A percentile compares a stretch with the other conserved stretches of the same genome.
Evolutionary conservation across 2,113 vertebrate species (phyloP).

Genomic region (Poeciliopsis prolifica): DNA sequence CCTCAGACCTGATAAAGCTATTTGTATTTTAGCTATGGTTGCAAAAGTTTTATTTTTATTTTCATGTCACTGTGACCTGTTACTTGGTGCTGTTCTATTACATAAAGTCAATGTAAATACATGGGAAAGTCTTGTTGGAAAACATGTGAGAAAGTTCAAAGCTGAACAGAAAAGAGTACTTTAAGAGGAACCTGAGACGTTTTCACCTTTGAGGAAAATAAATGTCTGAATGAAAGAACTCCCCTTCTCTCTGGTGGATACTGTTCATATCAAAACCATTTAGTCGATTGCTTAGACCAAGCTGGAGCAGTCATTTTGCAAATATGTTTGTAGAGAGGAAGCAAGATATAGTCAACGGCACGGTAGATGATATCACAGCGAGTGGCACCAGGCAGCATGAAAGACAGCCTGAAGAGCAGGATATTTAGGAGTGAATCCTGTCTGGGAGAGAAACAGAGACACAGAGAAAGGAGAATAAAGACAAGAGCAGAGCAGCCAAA

Average conservation of each 20-base stretch:
- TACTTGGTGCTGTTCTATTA: no score
- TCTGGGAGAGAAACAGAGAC: slow-evolving; percentile 18
- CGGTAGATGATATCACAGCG: slow-evolving; percentile 25
- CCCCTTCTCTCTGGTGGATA: slow-evolving; percentile 18
- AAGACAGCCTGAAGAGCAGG: slow-evolving; percentile 13
- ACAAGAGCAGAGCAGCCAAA: slow-evolving; percentile 35
- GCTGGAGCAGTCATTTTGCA: slow-evolving; percentile 3
- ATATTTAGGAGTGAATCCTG: neutral
- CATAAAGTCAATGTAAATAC: no score
- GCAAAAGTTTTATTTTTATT: no score
- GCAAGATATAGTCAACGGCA: neutral
- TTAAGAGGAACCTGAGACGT: slow-evolving; percentile 18
- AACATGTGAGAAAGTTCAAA: no score
- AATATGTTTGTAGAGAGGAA: neutral
- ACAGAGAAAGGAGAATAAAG: slow-evolving; percentile 27
- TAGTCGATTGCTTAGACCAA: slow-evolving; percentile 4
- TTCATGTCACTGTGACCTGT: no score
- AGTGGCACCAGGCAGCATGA: neutral
- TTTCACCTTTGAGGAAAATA: slow-evolving; percentile 37
- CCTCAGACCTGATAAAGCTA: no score
- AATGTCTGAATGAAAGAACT: slow-evolving; percentile 27
- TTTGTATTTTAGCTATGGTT: no score
- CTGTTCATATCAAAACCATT: neutral
- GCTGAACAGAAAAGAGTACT: no score
- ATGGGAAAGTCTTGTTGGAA: no score